phyloP scores from a whole-genome alignment of 2,888 invertebrate species.

The Trachelus stipa region DNA sequence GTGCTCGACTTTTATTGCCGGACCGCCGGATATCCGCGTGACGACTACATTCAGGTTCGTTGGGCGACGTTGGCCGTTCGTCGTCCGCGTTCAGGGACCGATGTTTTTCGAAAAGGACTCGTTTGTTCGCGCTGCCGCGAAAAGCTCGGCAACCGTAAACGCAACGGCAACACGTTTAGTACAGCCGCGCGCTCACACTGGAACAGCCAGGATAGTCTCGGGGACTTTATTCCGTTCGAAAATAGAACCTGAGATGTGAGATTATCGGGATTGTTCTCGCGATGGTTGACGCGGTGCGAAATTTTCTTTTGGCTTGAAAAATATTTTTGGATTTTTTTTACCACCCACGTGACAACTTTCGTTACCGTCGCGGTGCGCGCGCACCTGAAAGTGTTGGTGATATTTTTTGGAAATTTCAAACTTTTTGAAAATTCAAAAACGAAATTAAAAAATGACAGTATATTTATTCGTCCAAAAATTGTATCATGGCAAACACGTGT shows the following conservation, averaged over 20 bases:
- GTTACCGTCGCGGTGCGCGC: background rate
- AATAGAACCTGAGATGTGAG: background rate
- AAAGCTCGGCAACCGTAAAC: constrained; percentile 30
- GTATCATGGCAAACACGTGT: too few relatives aligned
- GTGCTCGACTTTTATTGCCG: constrained; percentile 25
- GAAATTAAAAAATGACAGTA: background rate
- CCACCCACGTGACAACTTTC: background rate
- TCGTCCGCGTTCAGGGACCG: constrained; percentile 26
- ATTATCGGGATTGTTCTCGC: background rate
- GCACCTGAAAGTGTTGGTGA: background rate
- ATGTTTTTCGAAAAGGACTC: constrained; percentile 45
- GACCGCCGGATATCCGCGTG: constrained; percentile 17
- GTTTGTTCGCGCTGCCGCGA: constrained; percentile 28
- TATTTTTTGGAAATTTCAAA: background rate
- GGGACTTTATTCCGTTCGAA: constrained; percentile 3
- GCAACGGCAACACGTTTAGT: constrained; percentile 38
- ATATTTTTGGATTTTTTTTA: background rate
- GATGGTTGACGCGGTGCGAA: background rate
- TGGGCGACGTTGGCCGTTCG: background rate
- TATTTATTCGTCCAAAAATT: background rate
- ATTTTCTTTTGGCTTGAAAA: background rate
- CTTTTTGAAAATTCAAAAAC: background rate
- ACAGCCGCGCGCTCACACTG: constrained; percentile 44
- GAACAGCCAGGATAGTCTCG: background rate
- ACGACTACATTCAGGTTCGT: background rate